These are phyloP conservation scores for Cyrtorhinus lividipennis DNA, from an alignment of 1,140 invertebrate genomes.

Conservation along the genomic window DNA sequence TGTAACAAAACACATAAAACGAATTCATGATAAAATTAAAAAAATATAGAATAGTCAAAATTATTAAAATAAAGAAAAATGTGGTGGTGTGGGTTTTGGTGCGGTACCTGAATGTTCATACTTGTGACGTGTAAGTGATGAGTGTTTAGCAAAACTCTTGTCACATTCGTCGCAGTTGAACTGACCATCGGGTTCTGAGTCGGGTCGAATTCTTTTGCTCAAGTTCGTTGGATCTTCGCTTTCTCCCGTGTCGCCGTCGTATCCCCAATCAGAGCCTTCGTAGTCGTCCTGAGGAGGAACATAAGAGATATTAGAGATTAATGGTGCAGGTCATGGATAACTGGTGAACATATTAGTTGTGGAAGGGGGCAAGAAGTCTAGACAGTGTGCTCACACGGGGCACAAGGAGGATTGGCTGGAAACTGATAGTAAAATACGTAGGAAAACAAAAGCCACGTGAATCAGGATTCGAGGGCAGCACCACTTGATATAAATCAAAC, in stretches of 20 bases:
- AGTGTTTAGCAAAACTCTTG: conserved; percentile 97
- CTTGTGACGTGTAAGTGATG: conserved; percentile 93
- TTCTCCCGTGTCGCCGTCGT: conserved; percentile 31
- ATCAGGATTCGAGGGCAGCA: too few relatives aligned
- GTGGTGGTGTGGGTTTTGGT: conserved; percentile 1
- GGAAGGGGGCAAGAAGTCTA: too few relatives aligned
- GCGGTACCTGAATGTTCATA: conserved; percentile 95
- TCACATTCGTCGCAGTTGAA: conserved; percentile 96
- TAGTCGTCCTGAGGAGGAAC: conserved; percentile 13
- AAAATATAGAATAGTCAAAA: neutral
- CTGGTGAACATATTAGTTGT: too few relatives aligned
- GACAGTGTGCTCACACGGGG: too few relatives aligned
- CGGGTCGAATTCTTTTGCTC: conserved; percentile 26
- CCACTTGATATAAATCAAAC: too few relatives aligned
- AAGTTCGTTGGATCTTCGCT: conserved; percentile 23
- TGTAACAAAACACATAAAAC: neutral
- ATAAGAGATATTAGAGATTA: too few relatives aligned
- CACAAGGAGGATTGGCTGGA: too few relatives aligned
- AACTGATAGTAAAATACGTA: too few relatives aligned
- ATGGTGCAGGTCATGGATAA: too few relatives aligned
- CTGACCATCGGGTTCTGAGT: conserved; percentile 53
- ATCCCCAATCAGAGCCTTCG: conserved; percentile 28
- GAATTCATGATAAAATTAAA: neutral
- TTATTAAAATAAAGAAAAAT: conserved; percentile 12
- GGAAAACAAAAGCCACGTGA: too few relatives aligned